phyloP scores from a whole-genome alignment of 2,113 vertebrate genomes.

The Todiramphus chloris region DNA sequence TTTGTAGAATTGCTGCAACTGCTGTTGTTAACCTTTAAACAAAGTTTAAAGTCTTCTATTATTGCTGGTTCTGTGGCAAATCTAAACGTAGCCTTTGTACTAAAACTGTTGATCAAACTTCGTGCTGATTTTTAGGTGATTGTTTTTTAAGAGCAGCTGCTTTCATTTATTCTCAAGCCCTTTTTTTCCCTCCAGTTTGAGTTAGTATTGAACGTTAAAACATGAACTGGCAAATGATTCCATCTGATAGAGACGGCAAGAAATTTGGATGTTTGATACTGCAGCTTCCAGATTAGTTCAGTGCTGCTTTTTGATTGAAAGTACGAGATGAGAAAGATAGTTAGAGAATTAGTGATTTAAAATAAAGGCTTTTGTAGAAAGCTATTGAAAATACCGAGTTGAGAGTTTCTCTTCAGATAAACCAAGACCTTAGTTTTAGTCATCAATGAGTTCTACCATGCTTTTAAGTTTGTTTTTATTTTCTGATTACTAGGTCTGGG shows the following conservation, averaged over 20 bases:
- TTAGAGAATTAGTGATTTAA: neutral
- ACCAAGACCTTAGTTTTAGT: neutral
- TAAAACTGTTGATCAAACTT: slow-evolving; percentile 2
- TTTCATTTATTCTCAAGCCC: neutral
- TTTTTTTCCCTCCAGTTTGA: neutral
- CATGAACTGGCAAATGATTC: neutral
- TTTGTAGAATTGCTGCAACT: slow-evolving; percentile 19
- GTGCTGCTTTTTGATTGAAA: neutral
- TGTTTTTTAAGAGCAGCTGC: neutral
- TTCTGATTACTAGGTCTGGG: neutral
- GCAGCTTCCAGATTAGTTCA: neutral
- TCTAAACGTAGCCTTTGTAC: slow-evolving; percentile 9
- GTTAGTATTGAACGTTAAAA: neutral
- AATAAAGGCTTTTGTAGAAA: neutral
- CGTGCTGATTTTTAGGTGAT: neutral
- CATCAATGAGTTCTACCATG: neutral
- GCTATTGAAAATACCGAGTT: neutral
- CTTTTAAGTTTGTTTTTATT: neutral
- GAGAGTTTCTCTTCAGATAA: neutral
- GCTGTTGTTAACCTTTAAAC: slow-evolving; percentile 54
- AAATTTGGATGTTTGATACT: neutral
- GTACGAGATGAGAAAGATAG: neutral
- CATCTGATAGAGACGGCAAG: neutral
- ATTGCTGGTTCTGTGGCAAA: neutral
- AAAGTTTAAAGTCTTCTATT: slow-evolving; percentile 56